phyloP scores from a whole-genome alignment of 2,888 invertebrate species.

The Branchipolynoe longqiensis region DNA sequence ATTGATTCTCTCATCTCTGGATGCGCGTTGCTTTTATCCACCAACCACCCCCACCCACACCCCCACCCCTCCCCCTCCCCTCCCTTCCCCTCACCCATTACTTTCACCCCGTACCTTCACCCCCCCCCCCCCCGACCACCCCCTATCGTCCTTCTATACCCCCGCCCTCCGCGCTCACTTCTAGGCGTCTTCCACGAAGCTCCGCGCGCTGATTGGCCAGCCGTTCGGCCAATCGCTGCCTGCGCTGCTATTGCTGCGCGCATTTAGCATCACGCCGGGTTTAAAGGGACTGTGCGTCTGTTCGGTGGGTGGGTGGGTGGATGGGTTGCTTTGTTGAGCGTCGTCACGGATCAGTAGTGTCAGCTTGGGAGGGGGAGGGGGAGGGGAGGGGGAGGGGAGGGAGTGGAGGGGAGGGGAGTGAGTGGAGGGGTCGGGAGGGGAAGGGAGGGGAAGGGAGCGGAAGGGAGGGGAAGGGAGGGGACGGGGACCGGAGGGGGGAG shows the following conservation, averaged over 20 bases:
- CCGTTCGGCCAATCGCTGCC: not conserved
- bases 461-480: not conserved
- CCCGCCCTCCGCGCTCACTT: constrained; percentile 13
- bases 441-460: no score
- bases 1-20: not conserved
- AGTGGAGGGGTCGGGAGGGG: not conserved
- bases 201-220: not conserved
- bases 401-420: not conserved
- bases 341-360: not conserved
- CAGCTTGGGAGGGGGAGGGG: not conserved
- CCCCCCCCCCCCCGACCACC: constrained; percentile 14
- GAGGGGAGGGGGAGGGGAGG: not conserved
- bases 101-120: no score
- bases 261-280: constrained; percentile 24
- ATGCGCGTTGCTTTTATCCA: not conserved
- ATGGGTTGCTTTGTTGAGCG: not conserved
- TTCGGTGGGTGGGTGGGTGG: not conserved
- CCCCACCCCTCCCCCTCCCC: no score
- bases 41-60: no score
- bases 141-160: not conserved
- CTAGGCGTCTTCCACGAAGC: constrained; percentile 47
- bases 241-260: not conserved
- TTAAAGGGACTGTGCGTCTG: not conserved
- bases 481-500: not conserved
- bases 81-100: no score